phyloP scores from a whole-genome alignment of 2,888 invertebrate genomes.

The Orthosia cruda region DNA sequence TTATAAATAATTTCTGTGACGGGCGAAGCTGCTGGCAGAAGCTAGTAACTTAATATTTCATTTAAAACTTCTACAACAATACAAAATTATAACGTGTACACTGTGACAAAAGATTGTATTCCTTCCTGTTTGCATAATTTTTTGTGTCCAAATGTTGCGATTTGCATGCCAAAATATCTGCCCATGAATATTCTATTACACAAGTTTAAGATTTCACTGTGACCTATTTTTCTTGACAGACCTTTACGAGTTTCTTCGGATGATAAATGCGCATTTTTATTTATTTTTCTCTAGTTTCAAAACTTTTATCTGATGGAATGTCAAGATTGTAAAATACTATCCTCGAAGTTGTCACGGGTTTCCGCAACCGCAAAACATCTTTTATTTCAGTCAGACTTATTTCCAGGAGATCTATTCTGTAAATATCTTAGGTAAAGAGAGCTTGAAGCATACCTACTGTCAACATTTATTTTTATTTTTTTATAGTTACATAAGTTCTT shows the following conservation, averaged over 20 bases:
- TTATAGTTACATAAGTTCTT: too few species aligned
- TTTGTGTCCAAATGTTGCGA: constrained; percentile 34
- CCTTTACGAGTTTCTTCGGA: constrained; percentile 4
- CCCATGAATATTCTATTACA: constrained; percentile 62
- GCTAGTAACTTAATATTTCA: background rate
- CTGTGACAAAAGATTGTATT: constrained; percentile 33
- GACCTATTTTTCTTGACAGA: constrained; percentile 54
- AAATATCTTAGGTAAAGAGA: too few species aligned
- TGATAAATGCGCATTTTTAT: constrained; percentile 9
- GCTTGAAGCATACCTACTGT: too few species aligned
- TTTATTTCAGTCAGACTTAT: background rate
- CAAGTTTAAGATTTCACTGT: constrained; percentile 33
- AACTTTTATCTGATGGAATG: background rate
- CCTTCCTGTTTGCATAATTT: constrained; percentile 49
- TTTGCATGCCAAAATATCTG: constrained; percentile 57
- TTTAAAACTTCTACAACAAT: background rate
- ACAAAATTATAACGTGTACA: constrained; percentile 12
- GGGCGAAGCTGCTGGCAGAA: too few species aligned
- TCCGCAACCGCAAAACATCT: background rate
- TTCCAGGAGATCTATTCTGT: background rate
- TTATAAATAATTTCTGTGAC: too few species aligned
- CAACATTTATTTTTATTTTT: too few species aligned
- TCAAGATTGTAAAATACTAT: background rate
- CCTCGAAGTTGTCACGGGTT: background rate
- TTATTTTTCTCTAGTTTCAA: background rate